Percentiles rank a stretch among this genome's conserved stretches.
phyloP scores from a whole-genome alignment of 2,113 vertebrate species.

The Uropsilus gracilis region DNA sequence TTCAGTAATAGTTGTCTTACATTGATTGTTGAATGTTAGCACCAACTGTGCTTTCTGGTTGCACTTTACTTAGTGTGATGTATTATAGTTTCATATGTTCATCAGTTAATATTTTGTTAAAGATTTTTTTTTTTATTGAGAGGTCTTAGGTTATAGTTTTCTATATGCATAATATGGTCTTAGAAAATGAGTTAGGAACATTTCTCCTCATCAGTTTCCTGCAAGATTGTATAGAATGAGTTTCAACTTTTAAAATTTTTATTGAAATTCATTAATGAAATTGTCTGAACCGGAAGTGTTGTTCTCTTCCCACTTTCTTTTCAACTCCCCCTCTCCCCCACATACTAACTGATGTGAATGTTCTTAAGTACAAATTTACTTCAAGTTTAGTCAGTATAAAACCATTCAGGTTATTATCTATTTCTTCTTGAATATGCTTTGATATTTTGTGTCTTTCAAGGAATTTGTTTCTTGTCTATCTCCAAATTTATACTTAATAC shows the following conservation, averaged over 20 bases:
- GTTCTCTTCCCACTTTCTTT: background rate
- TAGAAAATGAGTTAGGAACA: background rate
- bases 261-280: background rate
- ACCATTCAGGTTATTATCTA: background rate
- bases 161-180: background rate
- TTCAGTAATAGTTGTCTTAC: background rate
- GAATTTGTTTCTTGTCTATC: slow-evolving; percentile 13
- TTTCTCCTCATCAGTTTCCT: background rate
- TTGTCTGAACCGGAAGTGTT: background rate
- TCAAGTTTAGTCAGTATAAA: background rate
- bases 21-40: background rate
- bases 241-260: background rate
- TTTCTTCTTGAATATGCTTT: slow-evolving; percentile 34
- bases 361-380: background rate
- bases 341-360: background rate
- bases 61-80: background rate
- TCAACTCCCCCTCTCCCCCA: too few species aligned
- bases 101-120: slow-evolving; percentile 26
- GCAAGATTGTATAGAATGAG: background rate
- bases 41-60: background rate
- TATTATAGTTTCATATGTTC: background rate
- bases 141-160: background rate
- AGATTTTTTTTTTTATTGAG: slow-evolving; percentile 10
- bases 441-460: background rate
- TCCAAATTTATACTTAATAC: slow-evolving; percentile 12